Percentiles rank a stretch among this genome's conserved stretches.
phyloP scores from a whole-genome alignment of 1,140 invertebrate species.

The Adelges cooleyi region DNA sequence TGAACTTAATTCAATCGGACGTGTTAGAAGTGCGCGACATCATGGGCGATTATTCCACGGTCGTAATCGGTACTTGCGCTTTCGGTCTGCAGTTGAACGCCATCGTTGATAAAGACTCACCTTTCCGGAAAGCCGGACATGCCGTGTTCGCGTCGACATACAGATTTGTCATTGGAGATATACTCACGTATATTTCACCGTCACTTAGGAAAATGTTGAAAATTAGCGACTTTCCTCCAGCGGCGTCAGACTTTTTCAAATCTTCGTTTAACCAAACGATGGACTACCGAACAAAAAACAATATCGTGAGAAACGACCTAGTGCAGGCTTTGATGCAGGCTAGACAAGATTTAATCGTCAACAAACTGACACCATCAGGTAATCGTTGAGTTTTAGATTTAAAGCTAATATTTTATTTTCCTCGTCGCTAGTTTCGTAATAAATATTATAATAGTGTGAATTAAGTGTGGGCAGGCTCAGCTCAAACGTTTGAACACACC shows the following conservation, averaged over 20 bases:
- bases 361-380: neutral
- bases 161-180: neutral
- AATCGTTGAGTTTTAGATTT: too few species aligned
- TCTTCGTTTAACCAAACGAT: slow-evolving; percentile 35
- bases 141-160: slow-evolving; percentile 31
- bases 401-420: too few species aligned
- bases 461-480: too few species aligned
- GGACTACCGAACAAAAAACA: slow-evolving; percentile 30
- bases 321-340: slow-evolving; percentile 32
- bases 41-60: slow-evolving; percentile 36
- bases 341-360: slow-evolving; percentile 35
- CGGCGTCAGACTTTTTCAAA: slow-evolving; percentile 33
- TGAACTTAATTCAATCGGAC: neutral
- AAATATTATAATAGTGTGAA: too few species aligned
- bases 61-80: slow-evolving; percentile 45
- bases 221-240: neutral
- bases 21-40: neutral
- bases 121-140: slow-evolving; percentile 40
- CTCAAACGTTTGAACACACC: too few species aligned
- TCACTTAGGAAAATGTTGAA: neutral
- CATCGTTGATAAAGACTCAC: slow-evolving; percentile 41
- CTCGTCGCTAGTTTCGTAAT: too few species aligned
- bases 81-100: slow-evolving; percentile 40
- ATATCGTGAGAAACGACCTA: slow-evolving; percentile 34
- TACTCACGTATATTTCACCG: neutral